These are phyloP conservation scores for Alloscopus bannaensis DNA, from an alignment of 2,888 invertebrate genomes.

Conservation along the genomic window DNA sequence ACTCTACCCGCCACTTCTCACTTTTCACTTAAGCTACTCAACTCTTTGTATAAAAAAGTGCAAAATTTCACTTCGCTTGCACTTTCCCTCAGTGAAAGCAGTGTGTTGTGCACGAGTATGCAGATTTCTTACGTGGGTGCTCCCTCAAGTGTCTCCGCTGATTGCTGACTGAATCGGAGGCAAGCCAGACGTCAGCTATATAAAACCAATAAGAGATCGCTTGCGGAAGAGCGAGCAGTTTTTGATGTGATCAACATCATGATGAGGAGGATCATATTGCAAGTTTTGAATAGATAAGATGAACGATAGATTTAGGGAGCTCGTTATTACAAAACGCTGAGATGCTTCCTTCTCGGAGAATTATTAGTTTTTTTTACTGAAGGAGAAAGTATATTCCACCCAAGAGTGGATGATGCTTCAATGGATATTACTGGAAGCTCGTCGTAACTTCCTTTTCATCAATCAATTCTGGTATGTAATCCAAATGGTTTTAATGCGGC, in stretches of 20 bases:
- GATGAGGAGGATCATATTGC: slow-evolving; percentile 15
- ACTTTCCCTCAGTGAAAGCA: slow-evolving; percentile 8
- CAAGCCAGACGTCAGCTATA: slow-evolving; percentile 20
- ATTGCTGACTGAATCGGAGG: slow-evolving; percentile 39
- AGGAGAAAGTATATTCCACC: too few species aligned
- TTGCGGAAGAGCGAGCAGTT: too few species aligned
- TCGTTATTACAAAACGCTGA: too few species aligned
- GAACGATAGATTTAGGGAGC: too few species aligned
- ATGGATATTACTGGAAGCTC: slow-evolving; percentile 6
- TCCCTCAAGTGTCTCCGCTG: slow-evolving; percentile 42
- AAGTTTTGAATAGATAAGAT: slow-evolving; percentile 15
- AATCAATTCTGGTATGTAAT: slow-evolving; percentile 13
- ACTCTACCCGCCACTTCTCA: slow-evolving; percentile 8
- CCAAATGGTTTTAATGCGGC: slow-evolving; percentile 18
- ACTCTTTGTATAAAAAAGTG: too few species aligned
- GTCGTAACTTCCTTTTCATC: slow-evolving; percentile 9
- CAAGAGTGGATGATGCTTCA: neutral
- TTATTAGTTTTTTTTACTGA: neutral
- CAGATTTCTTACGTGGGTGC: slow-evolving; percentile 18
- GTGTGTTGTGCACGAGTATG: neutral
- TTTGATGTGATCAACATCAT: slow-evolving; percentile 17
- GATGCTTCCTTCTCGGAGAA: neutral
- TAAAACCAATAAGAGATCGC: slow-evolving; percentile 6
- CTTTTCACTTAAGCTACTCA: neutral
- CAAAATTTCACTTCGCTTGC: slow-evolving; percentile 28